phyloP scores from a whole-genome alignment of 2,113 vertebrate species.

The Gracilinanus agilis region DNA sequence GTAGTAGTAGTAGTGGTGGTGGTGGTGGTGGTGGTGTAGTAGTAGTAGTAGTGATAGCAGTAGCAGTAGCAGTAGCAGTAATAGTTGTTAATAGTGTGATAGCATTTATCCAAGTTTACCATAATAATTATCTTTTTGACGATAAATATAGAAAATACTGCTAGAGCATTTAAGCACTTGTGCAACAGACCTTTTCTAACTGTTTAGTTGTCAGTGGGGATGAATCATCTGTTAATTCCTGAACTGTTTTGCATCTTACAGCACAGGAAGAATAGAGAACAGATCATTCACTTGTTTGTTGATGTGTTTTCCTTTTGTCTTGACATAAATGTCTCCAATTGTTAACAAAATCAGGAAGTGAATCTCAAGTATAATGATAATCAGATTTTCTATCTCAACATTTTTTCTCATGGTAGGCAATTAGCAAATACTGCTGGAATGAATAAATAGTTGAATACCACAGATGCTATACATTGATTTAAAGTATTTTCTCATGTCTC shows the following conservation, averaged over 20 bases:
- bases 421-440: too few species aligned
- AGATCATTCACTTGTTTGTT: slow-evolving; percentile 12
- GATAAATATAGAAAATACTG: slow-evolving; percentile 44
- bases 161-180: slow-evolving; percentile 12
- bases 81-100: too few species aligned
- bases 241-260: background rate
- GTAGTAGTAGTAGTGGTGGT: too few species aligned
- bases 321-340: background rate
- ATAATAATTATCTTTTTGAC: slow-evolving; percentile 27
- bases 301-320: slow-evolving; percentile 20
- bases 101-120: background rate
- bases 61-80: too few species aligned
- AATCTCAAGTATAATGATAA: too few species aligned
- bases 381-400: too few species aligned
- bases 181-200: slow-evolving; percentile 50
- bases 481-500: too few species aligned
- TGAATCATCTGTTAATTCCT: slow-evolving; percentile 20
- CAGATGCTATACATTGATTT: too few species aligned
- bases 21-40: too few species aligned
- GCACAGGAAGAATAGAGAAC: slow-evolving; percentile 45
- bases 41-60: too few species aligned
- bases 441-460: too few species aligned
- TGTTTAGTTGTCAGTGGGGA: slow-evolving; percentile 38
- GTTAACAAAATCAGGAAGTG: background rate
- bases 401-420: too few species aligned